A percentile compares a stretch with the other conserved stretches of the same genome.
Evolutionary conservation across 2,797 vertebrate genomes (phyloP).

Genomic region (Siniperca undulata): DNA sequence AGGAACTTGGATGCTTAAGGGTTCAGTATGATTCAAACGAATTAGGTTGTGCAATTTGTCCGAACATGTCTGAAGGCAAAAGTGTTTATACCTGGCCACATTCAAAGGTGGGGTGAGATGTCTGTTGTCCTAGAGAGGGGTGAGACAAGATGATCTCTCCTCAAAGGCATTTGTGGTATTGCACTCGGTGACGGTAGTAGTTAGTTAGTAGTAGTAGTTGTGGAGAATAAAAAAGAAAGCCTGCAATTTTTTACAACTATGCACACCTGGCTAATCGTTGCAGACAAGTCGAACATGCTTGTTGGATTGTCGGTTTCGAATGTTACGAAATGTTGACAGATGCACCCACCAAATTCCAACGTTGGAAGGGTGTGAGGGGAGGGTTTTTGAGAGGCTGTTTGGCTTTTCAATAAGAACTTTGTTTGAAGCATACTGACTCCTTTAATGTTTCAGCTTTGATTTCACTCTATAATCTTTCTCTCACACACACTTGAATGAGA

Average conservation of each 20-base stretch:
- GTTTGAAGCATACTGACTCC: constrained; percentile 43
- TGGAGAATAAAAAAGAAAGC: neutral
- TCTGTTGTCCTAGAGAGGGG: neutral
- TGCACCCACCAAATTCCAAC: neutral
- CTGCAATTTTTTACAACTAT: neutral
- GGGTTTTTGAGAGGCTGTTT: neutral
- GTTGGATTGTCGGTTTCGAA: neutral
- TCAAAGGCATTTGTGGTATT: neutral
- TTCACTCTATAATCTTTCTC: constrained; percentile 12
- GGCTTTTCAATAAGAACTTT: neutral
- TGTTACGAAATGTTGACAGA: neutral
- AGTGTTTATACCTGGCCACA: neutral
- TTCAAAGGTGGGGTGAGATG: neutral
- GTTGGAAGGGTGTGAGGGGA: neutral
- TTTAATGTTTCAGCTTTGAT: constrained; percentile 22
- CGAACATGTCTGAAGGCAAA: neutral
- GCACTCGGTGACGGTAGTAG: neutral
- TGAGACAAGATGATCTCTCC: neutral
- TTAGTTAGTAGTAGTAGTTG: neutral
- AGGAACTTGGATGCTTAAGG: constrained; percentile 21
- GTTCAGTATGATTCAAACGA: constrained; percentile 48
- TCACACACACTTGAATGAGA: constrained; percentile 14
- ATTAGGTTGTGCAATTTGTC: neutral
- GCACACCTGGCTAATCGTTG: neutral
- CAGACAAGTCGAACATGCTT: neutral